These are phyloP conservation scores for Neoniphon sammara DNA, from an alignment of 2,797 vertebrate species.

Conservation along the genomic window DNA sequence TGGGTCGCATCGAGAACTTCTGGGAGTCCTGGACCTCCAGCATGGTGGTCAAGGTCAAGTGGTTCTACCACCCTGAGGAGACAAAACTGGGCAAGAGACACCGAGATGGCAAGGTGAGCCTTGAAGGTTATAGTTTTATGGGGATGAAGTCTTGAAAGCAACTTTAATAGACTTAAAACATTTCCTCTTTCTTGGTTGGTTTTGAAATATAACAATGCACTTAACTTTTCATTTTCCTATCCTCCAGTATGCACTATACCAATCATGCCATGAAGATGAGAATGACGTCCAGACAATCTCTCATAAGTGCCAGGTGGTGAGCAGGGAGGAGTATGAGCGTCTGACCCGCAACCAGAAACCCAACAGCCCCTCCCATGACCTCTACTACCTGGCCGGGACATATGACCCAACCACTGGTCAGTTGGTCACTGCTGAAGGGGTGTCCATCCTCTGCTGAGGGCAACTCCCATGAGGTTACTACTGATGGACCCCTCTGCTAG, in stretches of 20 bases:
- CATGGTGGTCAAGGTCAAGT: conserved; percentile 99
- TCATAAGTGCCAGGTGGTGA: conserved; percentile 98
- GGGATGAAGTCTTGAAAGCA: neutral
- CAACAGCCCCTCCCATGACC: conserved; percentile 86
- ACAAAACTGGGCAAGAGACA: conserved; percentile 95
- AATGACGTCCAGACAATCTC: conserved; percentile 99
- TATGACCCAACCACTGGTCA: conserved; percentile 97
- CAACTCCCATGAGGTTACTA: conserved; percentile 73
- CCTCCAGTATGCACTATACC: conserved; percentile 93
- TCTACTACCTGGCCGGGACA: conserved; percentile 98
- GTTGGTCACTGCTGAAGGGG: conserved; percentile 93
- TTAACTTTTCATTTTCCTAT: conserved; percentile 21
- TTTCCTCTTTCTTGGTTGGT: neutral
- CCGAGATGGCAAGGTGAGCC: conserved; percentile 87
- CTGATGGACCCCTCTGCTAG: conserved; percentile 72
- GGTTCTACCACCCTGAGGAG: conserved; percentile 99
- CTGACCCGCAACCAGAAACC: conserved; percentile 93
- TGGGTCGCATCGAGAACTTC: conserved; percentile 97
- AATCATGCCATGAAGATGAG: conserved; percentile 97
- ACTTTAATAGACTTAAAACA: neutral
- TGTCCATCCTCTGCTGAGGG: conserved; percentile 92
- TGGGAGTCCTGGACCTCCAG: conserved; percentile 98
- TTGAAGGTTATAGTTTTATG: neutral
- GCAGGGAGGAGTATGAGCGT: conserved; percentile 94
- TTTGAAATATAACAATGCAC: neutral